Percentiles rank a stretch among this genome's conserved stretches.
phyloP scores from a whole-genome alignment of 2,113 vertebrate species.

The Pyxicephalus adspersus region DNA sequence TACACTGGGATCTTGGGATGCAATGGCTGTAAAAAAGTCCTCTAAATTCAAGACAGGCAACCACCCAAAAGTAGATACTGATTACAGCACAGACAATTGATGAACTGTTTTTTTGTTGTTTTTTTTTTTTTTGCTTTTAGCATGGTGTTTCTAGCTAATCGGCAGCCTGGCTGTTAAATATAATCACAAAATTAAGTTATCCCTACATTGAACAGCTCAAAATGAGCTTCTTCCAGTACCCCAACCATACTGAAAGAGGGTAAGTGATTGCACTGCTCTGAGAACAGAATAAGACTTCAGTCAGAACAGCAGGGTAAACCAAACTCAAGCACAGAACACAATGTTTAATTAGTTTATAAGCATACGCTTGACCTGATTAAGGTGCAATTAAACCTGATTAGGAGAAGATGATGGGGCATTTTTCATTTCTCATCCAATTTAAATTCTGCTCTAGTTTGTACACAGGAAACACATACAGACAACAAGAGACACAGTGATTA shows the following conservation, averaged over 20 bases:
- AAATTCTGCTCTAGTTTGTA: constrained; percentile 44
- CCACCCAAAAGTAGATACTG: neutral
- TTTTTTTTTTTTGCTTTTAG: neutral
- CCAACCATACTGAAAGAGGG: neutral
- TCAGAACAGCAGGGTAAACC: constrained; percentile 17
- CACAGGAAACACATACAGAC: neutral
- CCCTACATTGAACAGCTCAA: neutral
- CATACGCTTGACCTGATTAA: constrained; percentile 51
- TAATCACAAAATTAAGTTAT: neutral
- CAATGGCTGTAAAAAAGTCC: too few relatives aligned
- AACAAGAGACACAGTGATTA: neutral
- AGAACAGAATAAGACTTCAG: neutral
- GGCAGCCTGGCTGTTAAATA: neutral
- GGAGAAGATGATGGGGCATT: constrained; percentile 30
- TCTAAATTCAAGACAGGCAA: neutral
- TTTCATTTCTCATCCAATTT: constrained; percentile 31
- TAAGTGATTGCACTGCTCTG: constrained; percentile 3
- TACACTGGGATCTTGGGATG: too few relatives aligned
- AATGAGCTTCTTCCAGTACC: neutral
- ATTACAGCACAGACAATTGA: neutral
- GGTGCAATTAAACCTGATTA: constrained; percentile 42
- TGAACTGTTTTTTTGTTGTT: neutral
- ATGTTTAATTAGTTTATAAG: constrained; percentile 38
- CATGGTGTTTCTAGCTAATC: neutral
- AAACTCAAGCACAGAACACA: neutral